These are phyloP conservation scores for Parasteatoda tepidariorum DNA, from an alignment of 1,140 invertebrate genomes.

Conservation along the genomic window DNA sequence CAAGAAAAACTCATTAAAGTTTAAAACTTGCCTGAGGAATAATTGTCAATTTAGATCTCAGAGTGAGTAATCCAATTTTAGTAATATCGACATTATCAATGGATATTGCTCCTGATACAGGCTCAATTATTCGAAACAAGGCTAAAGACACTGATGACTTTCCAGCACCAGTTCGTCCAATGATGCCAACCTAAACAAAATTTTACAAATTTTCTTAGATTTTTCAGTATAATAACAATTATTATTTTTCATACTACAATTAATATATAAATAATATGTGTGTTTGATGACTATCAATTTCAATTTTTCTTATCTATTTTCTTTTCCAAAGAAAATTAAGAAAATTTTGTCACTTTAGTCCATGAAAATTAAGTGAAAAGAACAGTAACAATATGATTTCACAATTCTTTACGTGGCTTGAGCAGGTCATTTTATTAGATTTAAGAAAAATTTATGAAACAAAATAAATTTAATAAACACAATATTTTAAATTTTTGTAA, in stretches of 20 bases:
- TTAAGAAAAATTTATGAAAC: too few relatives aligned
- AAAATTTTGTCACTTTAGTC: neutral
- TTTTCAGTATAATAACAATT: too few relatives aligned
- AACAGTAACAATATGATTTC: too few relatives aligned
- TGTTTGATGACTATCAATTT: neutral
- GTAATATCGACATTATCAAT: slow-evolving; percentile 92
- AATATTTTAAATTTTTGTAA: too few relatives aligned
- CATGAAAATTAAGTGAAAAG: neutral
- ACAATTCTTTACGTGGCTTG: too few relatives aligned
- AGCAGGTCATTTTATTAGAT: too few relatives aligned
- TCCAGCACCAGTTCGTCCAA: slow-evolving; percentile 85
- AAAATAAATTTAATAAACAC: too few relatives aligned
- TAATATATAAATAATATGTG: neutral
- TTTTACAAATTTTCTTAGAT: too few relatives aligned
- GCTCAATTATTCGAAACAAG: slow-evolving; percentile 89
- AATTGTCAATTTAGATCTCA: slow-evolving; percentile 87
- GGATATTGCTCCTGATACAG: slow-evolving; percentile 70
- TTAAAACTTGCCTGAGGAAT: slow-evolving; percentile 77
- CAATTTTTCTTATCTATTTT: neutral
- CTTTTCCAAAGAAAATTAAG: neutral
- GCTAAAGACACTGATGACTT: slow-evolving; percentile 86
- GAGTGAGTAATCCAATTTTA: slow-evolving; percentile 85
- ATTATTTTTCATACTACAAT: neutral
- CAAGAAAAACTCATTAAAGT: neutral
- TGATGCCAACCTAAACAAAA: slow-evolving; percentile 71